Conservation (phyloP, 1,140 invertebrate species). For the Capitella teleta region DNA sequence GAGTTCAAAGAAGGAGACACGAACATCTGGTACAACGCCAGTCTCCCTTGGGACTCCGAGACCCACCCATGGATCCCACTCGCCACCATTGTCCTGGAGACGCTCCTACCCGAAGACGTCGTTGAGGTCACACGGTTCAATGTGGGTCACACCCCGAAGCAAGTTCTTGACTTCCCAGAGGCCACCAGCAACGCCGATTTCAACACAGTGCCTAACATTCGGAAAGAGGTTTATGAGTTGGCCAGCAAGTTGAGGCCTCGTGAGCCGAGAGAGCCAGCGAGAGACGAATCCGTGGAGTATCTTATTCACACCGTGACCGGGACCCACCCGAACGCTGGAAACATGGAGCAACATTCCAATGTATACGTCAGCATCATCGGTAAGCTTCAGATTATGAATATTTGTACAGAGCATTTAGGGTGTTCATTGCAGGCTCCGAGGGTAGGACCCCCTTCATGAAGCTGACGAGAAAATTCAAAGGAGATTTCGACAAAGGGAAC, state of each 20-base stretch:
- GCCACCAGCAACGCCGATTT: background rate
- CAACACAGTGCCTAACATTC: background rate
- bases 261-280: background rate
- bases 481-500: background rate
- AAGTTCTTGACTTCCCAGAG: background rate
- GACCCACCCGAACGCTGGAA: slow-evolving; percentile 1
- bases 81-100: background rate
- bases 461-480: background rate
- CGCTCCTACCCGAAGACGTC: background rate
- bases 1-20: background rate
- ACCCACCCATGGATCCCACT: background rate
- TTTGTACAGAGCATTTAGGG: background rate
- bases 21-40: background rate
- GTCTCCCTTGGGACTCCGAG: background rate
- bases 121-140: background rate
- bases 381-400: too few species aligned
- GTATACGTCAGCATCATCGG: slow-evolving; percentile 7
- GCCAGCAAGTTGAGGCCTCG: background rate
- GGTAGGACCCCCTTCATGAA: slow-evolving; percentile 1
- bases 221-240: background rate
- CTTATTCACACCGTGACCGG: slow-evolving; percentile 3
- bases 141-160: background rate
- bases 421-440: background rate
- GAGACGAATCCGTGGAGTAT: background rate
- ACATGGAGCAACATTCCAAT: background rate